Evolutionary conservation across 2,113 vertebrate genomes (phyloP), one percentile per base, ranked within the genome.

Genomic region (Sciurus niger): DNA sequence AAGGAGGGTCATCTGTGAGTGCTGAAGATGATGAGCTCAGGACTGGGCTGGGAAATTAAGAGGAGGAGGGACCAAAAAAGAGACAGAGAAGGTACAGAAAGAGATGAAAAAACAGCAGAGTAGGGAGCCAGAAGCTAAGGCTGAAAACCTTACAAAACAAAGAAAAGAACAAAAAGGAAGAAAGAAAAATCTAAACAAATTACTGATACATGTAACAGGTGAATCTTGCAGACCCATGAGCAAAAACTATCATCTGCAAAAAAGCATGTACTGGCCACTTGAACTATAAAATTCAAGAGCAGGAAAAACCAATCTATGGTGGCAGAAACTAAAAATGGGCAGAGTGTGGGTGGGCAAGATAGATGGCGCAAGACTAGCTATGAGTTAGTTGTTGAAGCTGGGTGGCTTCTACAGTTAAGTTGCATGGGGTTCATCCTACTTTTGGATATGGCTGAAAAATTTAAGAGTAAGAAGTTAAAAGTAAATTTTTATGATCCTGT

Each of bases 401-500:
- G 18, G 37, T 63, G 72, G 74, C 37, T 55, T 70, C 20, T 58
- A 24, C 14, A 63, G 34, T 63, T 48, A 70, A 25, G 32, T 25
- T 78, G 65, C 20, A 11, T 0, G 1, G 46, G 46, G 46, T 30
- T 51, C 46, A 80, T 34, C 88, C 30, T 60, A 53, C 18, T 60
- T 93, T 17, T 46, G n/a, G 18, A 11, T 40, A 79, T 30, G 4
- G 63, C 53, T 34, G 30, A 82, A 76, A 67, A 72, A 32, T 77
- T 79, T 37, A 84, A 84, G 92, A 95, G 24, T 76, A 70, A 74
- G 89, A 88, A 88, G 28, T 77, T 91, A n/a, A 32, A 92, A 86
- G 53, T 22, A 68, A 89, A 73, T 48, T 63, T 82, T 83, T 74
- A 12, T 34, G 74, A 60, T 92, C 73, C 60, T 77, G 67, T 43